Percentiles rank a stretch among this genome's conserved stretches.
Evolutionary conservation across 2,113 vertebrate species (phyloP).

Genomic region (Plotosus lineatus): DNA sequence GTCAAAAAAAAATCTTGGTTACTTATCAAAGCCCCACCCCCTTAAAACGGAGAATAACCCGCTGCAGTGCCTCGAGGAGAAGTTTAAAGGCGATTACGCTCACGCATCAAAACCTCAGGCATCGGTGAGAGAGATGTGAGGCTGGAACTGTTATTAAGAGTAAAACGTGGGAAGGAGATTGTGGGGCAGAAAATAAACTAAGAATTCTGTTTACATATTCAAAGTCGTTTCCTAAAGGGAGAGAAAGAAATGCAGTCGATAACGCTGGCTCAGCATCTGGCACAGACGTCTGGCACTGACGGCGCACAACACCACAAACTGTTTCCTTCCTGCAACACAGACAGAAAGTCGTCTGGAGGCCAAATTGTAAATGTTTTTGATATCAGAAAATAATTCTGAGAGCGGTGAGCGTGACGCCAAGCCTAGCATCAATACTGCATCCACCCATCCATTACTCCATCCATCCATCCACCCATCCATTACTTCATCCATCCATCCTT

Average conservation of each 20-base stretch:
- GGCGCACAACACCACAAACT: not conserved
- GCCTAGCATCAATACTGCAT: no score
- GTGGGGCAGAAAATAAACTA: not conserved
- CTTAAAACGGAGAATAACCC: no score
- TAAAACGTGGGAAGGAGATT: not conserved
- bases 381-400: no score
- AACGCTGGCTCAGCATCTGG: constrained; percentile 23
- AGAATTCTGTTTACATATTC: constrained; percentile 1
- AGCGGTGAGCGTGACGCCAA: no score
- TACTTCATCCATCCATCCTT: no score
- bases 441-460: no score
- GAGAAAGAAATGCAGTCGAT: not conserved
- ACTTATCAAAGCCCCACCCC: no score
- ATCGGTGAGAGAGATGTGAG: not conserved
- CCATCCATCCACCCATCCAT: no score
- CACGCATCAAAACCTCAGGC: not conserved
- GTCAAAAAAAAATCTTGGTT: no score
- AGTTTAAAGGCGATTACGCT: not conserved
- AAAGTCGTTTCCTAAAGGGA: constrained; percentile 19
- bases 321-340: not conserved
- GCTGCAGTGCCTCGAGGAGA: not conserved
- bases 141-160: not conserved
- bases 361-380: not conserved
- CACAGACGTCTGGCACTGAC: not conserved
- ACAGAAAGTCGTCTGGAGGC: not conserved